A percentile compares a stretch with the other conserved stretches of the same genome.
Conservation (phyloP, 1,140 invertebrate genomes). For the Amyelois transitella region DNA sequence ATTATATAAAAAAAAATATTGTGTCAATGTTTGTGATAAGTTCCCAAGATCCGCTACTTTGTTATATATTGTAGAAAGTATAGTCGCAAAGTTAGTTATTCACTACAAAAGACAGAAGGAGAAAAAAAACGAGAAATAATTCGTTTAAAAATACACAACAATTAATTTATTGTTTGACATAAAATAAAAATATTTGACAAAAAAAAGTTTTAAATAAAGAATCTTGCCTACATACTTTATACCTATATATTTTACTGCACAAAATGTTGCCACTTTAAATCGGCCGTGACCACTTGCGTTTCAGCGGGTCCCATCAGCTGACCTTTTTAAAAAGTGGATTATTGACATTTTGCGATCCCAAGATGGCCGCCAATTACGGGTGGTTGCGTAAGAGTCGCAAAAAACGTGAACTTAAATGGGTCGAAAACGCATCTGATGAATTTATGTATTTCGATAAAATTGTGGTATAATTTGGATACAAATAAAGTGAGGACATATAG, state of each 20-base stretch:
- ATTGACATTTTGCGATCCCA: slow-evolving; percentile 6
- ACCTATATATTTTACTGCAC: not conserved
- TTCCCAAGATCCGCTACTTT: not conserved
- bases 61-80: no score
- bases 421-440: not conserved
- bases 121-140: no score
- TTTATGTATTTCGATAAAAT: not conserved
- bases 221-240: not conserved
- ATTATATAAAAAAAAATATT: no score
- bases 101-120: no score
- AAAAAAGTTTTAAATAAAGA: no score
- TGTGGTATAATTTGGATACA: not conserved
- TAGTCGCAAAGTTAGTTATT: no score
- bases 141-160: not conserved
- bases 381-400: slow-evolving; percentile 1
- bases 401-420: slow-evolving; percentile 6
- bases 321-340: slow-evolving; percentile 12
- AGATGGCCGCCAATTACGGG: slow-evolving; percentile 3
- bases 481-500: not conserved
- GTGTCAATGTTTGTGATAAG: no score
- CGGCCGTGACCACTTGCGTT: slow-evolving; percentile 6
- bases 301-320: not conserved
- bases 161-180: not conserved
- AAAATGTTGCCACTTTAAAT: not conserved
- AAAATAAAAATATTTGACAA: no score